Evolutionary conservation across 2,888 invertebrate species (phyloP), one percentile per base, ranked within the genome.

Genomic region (Orthosia incerta): DNA sequence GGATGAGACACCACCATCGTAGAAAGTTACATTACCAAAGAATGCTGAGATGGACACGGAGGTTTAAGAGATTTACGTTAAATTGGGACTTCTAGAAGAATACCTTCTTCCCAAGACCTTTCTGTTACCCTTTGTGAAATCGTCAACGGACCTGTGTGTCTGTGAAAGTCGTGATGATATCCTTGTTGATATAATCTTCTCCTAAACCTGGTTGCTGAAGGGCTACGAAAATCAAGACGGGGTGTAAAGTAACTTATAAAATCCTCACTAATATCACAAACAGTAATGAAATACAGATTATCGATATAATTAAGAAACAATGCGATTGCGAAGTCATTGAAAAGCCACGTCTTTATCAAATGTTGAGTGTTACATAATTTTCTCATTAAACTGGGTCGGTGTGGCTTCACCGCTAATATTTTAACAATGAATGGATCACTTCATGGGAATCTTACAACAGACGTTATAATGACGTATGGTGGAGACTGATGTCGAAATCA

Each of bases 381-480:
- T 87, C 87, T 39, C 86, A 84, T 78, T 53, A 51, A 85, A 79
- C 68, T 84, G 61, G 86, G 85, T 80, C 84, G 73, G 50, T 77
- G 82, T 85, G 84, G 69, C 72, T 74, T 63, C 77, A 81, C 76
- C 61, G 71, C 67, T 66, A 76, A 73, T 78, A 78, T 60, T 74
- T 51, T 46, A 80, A 82, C 67, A 77, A 72, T 77, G 76, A 78
- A 61, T 66, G 56, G 51, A 77, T 67, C 39, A 55, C 23, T 50
- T n/a, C 61, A 76, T 82, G 79, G 53, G 82, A 82, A 80, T 50
- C 13, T 82, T 72, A 20, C 82, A 50, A 67, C 65, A 82, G 55
- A 57, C 13, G 13, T 61, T 57, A 57, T 18, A 60, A 45, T 51
- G 26, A 66, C 13, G 45, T 26, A 4, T 50, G 26, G 15, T 56